Evolutionary conservation across 2,113 vertebrate genomes (phyloP), one percentile per base, ranked within the genome.

Genomic region (Falco punctatus): DNA sequence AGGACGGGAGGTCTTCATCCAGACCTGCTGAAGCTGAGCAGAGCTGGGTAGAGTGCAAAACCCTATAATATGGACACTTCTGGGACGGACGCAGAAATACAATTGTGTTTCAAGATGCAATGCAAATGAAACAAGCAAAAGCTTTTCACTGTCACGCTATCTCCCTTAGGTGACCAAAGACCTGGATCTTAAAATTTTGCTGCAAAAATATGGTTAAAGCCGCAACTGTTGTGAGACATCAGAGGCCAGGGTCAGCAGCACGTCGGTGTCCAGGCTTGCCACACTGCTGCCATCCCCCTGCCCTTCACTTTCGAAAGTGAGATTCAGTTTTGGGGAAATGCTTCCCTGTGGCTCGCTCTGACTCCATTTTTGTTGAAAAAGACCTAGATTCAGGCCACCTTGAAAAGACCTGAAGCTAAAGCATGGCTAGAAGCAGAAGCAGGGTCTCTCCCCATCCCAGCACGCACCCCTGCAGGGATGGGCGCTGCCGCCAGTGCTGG

Each of bases 401-500:
- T 58, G 69, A 13, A 49, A 54, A 52, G 18, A 33, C 13, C 81
- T 75, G 24, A 11, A 59, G 21, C 19, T 15, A 27, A 81, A 70
- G 35, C 42, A 30, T 40, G 59, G 8, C 51, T 24, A 42, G 30
- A 38, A 66, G 81, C 24, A 81, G 77, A 38, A 15, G 0, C 9
- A 21, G 65, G 33, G 12, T 57, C 51, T 84, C n/a, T 44, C 14
- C 24, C 54, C 17, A 6, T 3, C 28, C 38, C n/a, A 38, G 19
- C 11, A 27, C 12, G 38, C 51, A 33, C 64, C 38, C 22, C 46
- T 6, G 35, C 27, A 33, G 55, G 10, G 10, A 15, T 54, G 33
- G 61, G 8, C 6, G 3, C 51, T 11, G 26, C 26, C 0, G 0
- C 4, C 2, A 33, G 16, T 4, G 2, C 52, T 44, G 59, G 35